Base-by-base conservation (phyloP, 92 coral and sea anemone genomes). In the Parazoanthus atlanticus region DNA sequence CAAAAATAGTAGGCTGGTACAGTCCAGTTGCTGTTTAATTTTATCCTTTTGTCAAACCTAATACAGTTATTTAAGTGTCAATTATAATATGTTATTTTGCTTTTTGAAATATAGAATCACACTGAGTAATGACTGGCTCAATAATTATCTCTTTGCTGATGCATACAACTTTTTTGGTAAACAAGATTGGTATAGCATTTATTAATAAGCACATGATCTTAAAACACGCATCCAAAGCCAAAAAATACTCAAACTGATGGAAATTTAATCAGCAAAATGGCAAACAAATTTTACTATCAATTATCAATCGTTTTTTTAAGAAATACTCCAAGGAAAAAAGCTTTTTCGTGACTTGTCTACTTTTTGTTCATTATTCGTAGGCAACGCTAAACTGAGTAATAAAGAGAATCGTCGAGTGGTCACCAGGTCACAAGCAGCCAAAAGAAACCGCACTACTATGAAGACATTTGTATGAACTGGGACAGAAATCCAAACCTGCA, bases 391-490 rank as follows among this genome's bases (percentile, higher is more conserved):
- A 49, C 58, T 52, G 58, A 69, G 67, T 41, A 69, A 29, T 28
- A 83, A 83, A 29, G 78, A 84, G 78, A 84, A 84, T 67, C 16
- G 65, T 71, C 78, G 78, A 84, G 78, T 84, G 87, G 86, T 83
- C 77, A 84, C 87, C 87, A 84, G 87, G 87, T 69, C 87, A 43
- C 87, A 71, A 70, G 40, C 41, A 29, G 26, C 26, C 41, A 70
- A 84, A 84, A 28, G 87, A 70, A 70, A 71, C 36, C 78, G 66
- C 19, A 19, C 38, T 69, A 28, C 36, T 46, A 15, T 29, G 78
- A 84, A 84, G 87, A 46, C 67, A 25, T 69, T 69, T 17, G 40
- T 46, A 30, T 70, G 61, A 70, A 84, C 77, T 83, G 65, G 49
- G 56, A 29, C 40, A 16, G 33, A 83, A 83, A 10, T 38, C 58